A percentile compares a stretch with the other conserved stretches of the same genome.
Conservation (phyloP, 2,797 vertebrate genomes). For the Acanthornis magna region DNA sequence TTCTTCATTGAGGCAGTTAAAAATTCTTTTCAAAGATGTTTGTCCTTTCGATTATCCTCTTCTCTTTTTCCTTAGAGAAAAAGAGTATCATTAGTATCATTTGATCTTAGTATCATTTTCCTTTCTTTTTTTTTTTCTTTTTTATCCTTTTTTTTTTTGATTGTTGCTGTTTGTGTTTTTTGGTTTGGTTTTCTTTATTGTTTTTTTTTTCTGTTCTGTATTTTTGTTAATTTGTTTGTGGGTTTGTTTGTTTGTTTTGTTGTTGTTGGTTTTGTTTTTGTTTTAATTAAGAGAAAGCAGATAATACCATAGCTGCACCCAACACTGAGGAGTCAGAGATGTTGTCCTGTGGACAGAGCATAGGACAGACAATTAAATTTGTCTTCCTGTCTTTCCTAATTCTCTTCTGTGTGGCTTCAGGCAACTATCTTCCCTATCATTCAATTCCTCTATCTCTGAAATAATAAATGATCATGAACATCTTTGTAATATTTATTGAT, state of each 20-base stretch:
- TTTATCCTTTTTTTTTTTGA: neutral
- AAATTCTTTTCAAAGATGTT: neutral
- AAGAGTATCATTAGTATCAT: too few species aligned
- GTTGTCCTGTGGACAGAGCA: neutral
- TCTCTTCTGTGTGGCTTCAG: neutral
- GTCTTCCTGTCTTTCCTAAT: neutral
- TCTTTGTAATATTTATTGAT: neutral
- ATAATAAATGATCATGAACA: neutral
- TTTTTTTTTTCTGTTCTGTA: neutral
- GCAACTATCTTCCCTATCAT: neutral
- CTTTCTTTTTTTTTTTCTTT: too few species aligned
- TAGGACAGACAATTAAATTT: slow-evolving; percentile 38
- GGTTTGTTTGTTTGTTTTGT: neutral
- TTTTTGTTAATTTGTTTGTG: too few species aligned
- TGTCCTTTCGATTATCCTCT: neutral
- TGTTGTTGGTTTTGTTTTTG: neutral
- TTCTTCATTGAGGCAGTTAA: neutral
- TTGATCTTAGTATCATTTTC: neutral
- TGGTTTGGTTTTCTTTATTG: neutral
- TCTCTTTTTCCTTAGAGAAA: too few species aligned
- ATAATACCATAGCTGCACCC: slow-evolving; percentile 22
- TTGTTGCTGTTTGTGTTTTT: rapidly evolving
- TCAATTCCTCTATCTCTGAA: neutral
- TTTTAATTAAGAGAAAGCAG: neutral
- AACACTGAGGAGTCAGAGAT: neutral